Conservation (phyloP, 2,888 invertebrate species). For the Aromia moschata region DNA sequence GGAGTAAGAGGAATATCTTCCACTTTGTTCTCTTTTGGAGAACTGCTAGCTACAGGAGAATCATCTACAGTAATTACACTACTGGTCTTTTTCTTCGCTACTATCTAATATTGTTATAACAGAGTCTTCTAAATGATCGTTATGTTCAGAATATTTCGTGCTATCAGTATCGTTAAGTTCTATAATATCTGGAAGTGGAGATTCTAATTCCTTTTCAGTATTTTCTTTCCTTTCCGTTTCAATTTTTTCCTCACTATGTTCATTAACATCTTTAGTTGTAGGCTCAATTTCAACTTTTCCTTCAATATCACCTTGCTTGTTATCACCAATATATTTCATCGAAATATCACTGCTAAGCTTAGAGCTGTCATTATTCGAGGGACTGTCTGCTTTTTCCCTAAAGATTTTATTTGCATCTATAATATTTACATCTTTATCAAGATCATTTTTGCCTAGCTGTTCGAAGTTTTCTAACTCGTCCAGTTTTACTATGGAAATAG, state of each 20-base stretch:
- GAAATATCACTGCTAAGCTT: slow-evolving; percentile 21
- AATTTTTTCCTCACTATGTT: too few relatives aligned
- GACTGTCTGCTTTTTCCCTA: slow-evolving; percentile 8
- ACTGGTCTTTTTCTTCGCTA: slow-evolving; percentile 12
- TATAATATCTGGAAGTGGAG: background rate
- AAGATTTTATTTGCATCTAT: slow-evolving; percentile 19
- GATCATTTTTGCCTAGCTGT: slow-evolving; percentile 27
- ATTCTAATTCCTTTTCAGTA: slow-evolving; percentile 14
- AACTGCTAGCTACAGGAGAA: slow-evolving; percentile 3
- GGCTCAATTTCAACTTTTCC: slow-evolving; percentile 1
- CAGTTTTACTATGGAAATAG: slow-evolving; percentile 31
- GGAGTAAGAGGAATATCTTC: background rate
- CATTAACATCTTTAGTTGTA: background rate
- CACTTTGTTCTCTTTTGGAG: background rate
- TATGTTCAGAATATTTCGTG: background rate
- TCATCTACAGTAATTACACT: slow-evolving; percentile 26
- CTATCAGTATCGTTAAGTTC: background rate
- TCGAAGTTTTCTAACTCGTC: slow-evolving; percentile 42
- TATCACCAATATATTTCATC: slow-evolving; percentile 10
- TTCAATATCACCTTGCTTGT: background rate
- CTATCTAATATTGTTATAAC: background rate
- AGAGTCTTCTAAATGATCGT: background rate
- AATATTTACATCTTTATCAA: slow-evolving; percentile 10
- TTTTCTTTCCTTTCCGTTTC: too few relatives aligned
- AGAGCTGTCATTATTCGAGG: slow-evolving; percentile 10